A percentile compares a stretch with the other conserved stretches of the same genome.
These are phyloP conservation scores for Dexiosoma caninum DNA, from an alignment of 2,888 invertebrate species.

Conservation along the genomic window DNA sequence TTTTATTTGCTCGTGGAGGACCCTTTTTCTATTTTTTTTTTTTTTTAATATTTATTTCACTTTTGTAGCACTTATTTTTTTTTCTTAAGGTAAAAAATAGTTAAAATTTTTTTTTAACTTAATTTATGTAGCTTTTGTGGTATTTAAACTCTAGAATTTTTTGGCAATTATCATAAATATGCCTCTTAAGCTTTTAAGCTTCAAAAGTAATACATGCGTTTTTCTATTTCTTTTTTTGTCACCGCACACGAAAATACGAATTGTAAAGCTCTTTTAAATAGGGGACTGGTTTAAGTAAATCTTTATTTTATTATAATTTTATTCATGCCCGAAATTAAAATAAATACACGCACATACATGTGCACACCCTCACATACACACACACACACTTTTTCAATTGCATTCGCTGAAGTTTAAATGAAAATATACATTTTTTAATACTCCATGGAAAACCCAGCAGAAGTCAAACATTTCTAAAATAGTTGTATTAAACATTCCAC, in stretches of 20 bases:
- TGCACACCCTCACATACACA: not conserved
- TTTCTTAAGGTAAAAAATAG: not conserved
- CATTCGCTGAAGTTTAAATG: not conserved
- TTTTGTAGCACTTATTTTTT: not conserved
- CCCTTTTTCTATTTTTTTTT: not conserved
- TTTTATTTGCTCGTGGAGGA: not conserved
- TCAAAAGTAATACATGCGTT: conserved; percentile 13
- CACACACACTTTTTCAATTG: too few species aligned
- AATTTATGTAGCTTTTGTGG: conserved; percentile 1
- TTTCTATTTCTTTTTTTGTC: too few species aligned
- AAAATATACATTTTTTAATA: not conserved
- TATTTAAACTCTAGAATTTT: not conserved
- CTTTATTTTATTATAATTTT: conserved; percentile 59
- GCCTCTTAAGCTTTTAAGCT: conserved; percentile 31
- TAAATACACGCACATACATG: conserved; percentile 17
- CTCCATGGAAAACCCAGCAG: not conserved
- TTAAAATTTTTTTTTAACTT: conserved; percentile 28
- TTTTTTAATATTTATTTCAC: not conserved
- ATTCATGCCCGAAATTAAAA: conserved; percentile 54
- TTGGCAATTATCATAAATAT: conserved; percentile 45
- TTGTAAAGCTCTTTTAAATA: conserved; percentile 2
- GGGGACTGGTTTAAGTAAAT: conserved; percentile 54
- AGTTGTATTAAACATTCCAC: conserved; percentile 17
- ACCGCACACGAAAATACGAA: conserved; percentile 25
- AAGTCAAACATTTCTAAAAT: not conserved